Evolutionary conservation across 2,888 invertebrate species (phyloP), one percentile per base, ranked within the genome.

Genomic region (Vanessa cardui): DNA sequence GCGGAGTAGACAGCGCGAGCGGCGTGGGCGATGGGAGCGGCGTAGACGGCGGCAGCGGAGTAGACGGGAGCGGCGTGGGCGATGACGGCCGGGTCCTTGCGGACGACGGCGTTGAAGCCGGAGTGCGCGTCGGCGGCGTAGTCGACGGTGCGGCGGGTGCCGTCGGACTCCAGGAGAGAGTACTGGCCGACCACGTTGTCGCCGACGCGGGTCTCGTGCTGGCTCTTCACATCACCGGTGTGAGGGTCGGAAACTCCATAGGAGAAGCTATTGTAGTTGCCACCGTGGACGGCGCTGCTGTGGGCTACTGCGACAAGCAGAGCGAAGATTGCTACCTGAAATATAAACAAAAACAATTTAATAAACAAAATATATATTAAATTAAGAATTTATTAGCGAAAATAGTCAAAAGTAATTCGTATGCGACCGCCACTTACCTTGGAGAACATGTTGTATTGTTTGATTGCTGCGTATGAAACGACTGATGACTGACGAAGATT

Each of bases 71-170:
- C 73, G 21, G 80, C 74, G 21, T 77, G 76, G 5, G 83, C 78
- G 68, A 84, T 73, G 64, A 84, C 68, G 0, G 80, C 84, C 4
- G 86, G 84, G 81, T 91, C 92, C 75, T 89, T 92, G 80, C 88
- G 90, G 0, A 94, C 93, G 56, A 93, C 86, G 58, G 93, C 94
- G 84, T 93, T 94, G 86, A 94, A 94, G 20, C 94, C 93, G 69
- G 81, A 84, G 69, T 88, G 79, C 1, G 89, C 86, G 61, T 93
- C 93, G 20, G 93, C 92, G 47, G 90, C 90, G 82, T 94, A 94
- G 82, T 94, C 93, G 3, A 94, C 94, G 46, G 87, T 91, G 72
- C 93, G 89, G 70, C 87, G 86, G 62, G 89, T 89, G 75, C 93
- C 94, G 74, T 94, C 94, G 59, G 94, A 81, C 64, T 94, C 94